phyloP scores from a whole-genome alignment of 2,888 invertebrate species.

The Synergus gifuensis region DNA sequence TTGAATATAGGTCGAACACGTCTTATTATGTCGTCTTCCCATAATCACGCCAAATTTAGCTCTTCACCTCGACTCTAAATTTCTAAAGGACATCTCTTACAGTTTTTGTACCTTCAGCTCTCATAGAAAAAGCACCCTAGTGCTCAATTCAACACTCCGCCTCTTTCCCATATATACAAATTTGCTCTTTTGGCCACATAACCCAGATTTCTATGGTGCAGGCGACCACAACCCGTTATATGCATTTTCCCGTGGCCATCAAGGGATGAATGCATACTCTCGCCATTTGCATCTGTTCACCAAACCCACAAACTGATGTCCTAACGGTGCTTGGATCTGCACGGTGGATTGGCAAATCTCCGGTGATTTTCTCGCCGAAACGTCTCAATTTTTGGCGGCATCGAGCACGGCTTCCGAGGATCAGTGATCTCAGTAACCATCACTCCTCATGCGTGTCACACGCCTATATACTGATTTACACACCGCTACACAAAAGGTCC shows the following conservation, averaged over 20 bases:
- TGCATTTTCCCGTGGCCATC: conserved; percentile 64
- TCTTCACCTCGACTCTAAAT: conserved; percentile 56
- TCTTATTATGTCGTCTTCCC: conserved; percentile 61
- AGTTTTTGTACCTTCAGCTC: conserved; percentile 47
- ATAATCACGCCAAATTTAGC: conserved; percentile 73
- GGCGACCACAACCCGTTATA: conserved; percentile 75
- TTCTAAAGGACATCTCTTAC: conserved; percentile 54
- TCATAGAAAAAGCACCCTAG: conserved; percentile 50
- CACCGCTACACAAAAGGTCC: conserved; percentile 12
- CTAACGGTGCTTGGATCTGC: conserved; percentile 68
- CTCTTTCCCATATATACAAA: conserved; percentile 74
- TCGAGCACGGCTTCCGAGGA: conserved; percentile 15
- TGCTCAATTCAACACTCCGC: conserved; percentile 63
- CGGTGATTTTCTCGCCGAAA: conserved; percentile 49
- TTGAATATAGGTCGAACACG: background rate
- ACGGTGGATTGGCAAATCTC: conserved; percentile 57
- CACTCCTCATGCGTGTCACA: conserved; percentile 37
- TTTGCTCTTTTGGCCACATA: conserved; percentile 75
- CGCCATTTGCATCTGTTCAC: conserved; percentile 65
- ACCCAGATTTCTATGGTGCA: conserved; percentile 75
- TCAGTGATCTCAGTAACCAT: conserved; percentile 26
- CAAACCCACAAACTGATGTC: conserved; percentile 48
- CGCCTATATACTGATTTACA: conserved; percentile 33
- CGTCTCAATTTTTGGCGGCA: conserved; percentile 57
- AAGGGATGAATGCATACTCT: conserved; percentile 54